Evolutionary conservation across 2,797 vertebrate genomes (phyloP).

Genomic region (Todus mexicanus): DNA sequence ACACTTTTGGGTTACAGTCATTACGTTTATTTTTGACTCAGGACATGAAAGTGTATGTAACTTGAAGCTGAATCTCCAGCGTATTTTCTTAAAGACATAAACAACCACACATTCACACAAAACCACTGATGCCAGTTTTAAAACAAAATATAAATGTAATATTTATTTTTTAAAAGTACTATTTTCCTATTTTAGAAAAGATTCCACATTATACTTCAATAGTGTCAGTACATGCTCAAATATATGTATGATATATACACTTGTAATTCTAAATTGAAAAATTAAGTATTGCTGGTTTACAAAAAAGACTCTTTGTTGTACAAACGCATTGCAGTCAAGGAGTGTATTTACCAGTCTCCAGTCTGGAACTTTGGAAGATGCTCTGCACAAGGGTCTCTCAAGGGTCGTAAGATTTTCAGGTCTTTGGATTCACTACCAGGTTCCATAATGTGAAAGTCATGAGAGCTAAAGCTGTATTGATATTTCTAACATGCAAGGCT

Average conservation of each 20-base stretch:
- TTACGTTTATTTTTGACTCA: neutral
- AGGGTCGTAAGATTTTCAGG: neutral
- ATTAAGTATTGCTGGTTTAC: neutral
- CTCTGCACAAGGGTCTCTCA: neutral
- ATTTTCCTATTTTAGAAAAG: neutral
- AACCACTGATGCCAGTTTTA: neutral
- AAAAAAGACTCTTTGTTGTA: neutral
- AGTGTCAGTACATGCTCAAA: neutral
- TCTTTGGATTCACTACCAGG: neutral
- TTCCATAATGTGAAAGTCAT: neutral
- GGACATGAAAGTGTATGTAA: neutral
- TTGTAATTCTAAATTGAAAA: neutral
- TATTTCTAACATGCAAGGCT: neutral
- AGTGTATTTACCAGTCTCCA: neutral
- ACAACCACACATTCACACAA: neutral
- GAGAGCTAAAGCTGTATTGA: neutral
- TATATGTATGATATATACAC: neutral
- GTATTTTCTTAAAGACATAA: neutral
- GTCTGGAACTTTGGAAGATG: neutral
- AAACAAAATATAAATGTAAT: neutral
- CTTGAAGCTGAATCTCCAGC: neutral
- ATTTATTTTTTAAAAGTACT: neutral
- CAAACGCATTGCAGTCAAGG: neutral
- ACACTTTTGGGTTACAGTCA: neutral
- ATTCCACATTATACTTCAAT: neutral